These are phyloP conservation scores for Hyles euphorbiae DNA, from an alignment of 1,140 invertebrate species.

Conservation along the genomic window DNA sequence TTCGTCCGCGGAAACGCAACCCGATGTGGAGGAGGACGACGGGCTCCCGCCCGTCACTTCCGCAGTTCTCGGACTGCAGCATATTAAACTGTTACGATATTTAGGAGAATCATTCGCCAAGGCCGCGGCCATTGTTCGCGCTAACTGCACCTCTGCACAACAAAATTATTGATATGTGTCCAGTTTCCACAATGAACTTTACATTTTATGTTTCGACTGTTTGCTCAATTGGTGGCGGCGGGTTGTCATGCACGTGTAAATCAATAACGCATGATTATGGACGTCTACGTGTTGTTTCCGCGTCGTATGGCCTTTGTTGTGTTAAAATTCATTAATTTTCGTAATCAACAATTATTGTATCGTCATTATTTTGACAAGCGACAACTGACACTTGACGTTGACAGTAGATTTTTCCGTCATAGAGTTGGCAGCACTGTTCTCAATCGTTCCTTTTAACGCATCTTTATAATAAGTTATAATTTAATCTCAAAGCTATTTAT, in stretches of 20 bases:
- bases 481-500: neutral
- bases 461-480: no score
- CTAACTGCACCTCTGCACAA: neutral
- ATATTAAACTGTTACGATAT: slow-evolving; percentile 64
- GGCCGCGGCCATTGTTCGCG: slow-evolving; percentile 47
- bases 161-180: no score
- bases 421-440: slow-evolving; percentile 10
- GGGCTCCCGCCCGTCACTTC: slow-evolving; percentile 38
- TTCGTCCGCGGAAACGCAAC: slow-evolving; percentile 67
- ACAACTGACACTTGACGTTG: slow-evolving; percentile 18
- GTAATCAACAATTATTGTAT: slow-evolving; percentile 8
- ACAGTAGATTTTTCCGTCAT: slow-evolving; percentile 1
- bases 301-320: slow-evolving; percentile 5
- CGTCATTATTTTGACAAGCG: slow-evolving; percentile 18
- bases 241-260: no score
- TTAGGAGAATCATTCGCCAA: slow-evolving; percentile 65
- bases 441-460: slow-evolving; percentile 14
- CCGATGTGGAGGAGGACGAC: slow-evolving; percentile 65
- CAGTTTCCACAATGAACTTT: no score
- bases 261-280: slow-evolving; percentile 4
- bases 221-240: neutral
- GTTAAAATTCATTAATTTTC: slow-evolving; percentile 1
- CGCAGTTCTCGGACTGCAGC: slow-evolving; percentile 59
- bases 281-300: slow-evolving; percentile 17
- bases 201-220: no score